Conservation (phyloP, 2,797 vertebrate genomes). For the Mastacembelus armatus region DNA sequence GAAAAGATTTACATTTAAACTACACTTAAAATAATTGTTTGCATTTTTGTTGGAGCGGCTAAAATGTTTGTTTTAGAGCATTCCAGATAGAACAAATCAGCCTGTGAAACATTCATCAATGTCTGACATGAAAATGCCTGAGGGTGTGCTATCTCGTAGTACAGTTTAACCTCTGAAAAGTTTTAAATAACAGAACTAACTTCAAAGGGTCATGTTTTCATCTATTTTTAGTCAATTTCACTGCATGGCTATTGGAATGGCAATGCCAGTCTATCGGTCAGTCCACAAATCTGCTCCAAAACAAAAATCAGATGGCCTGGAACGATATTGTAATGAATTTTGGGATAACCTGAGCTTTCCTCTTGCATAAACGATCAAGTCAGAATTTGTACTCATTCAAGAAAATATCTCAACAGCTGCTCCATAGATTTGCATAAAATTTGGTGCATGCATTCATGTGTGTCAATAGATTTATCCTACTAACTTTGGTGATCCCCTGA, state of each 20-base stretch:
- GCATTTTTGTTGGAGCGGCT: constrained; percentile 35
- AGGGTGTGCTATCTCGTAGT: constrained; percentile 1
- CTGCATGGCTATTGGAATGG: not conserved
- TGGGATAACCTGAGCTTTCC: no score
- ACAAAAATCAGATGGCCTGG: no score
- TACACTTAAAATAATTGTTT: constrained; percentile 34
- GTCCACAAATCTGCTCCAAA: not conserved
- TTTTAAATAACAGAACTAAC: constrained; percentile 12
- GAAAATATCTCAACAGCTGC: not conserved
- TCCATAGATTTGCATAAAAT: not conserved
- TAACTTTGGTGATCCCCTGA: not conserved
- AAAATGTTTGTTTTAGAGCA: constrained; percentile 31
- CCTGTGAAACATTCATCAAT: constrained; percentile 28
- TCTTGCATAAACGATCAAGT: not conserved
- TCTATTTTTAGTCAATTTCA: constrained; percentile 12
- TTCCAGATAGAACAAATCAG: constrained; percentile 40
- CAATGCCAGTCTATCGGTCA: not conserved
- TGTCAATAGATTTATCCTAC: not conserved
- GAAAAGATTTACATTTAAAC: constrained; percentile 9
- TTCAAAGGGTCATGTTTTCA: constrained; percentile 5
- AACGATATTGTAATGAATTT: not conserved
- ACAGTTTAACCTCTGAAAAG: constrained; percentile 23
- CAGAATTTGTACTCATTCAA: not conserved
- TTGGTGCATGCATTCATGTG: not conserved
- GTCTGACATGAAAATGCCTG: constrained; percentile 26